These are phyloP conservation scores for Brachypalpus laphriformis DNA, from an alignment of 2,888 invertebrate species.

Conservation along the genomic window DNA sequence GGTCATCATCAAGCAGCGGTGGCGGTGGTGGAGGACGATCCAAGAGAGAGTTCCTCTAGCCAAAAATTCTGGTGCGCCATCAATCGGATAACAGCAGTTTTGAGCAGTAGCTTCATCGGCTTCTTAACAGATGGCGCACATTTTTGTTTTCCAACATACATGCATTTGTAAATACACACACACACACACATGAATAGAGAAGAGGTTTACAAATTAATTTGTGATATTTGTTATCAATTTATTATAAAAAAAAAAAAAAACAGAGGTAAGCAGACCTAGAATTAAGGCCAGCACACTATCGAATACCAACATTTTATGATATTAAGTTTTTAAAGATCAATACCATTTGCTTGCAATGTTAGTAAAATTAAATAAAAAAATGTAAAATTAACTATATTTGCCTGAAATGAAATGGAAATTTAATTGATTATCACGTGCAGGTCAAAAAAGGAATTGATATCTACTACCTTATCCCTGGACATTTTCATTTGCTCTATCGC, in stretches of 20 bases:
- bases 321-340: conserved; percentile 18
- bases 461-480: background rate
- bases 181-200: conserved; percentile 22
- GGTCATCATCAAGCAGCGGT: conserved; percentile 64
- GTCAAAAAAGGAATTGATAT: conserved; percentile 41
- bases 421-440: background rate
- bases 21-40: conserved; percentile 78
- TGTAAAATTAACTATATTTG: background rate
- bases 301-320: conserved; percentile 33
- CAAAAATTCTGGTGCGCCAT: conserved; percentile 82
- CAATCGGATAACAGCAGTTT: conserved; percentile 81
- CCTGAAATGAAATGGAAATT: background rate
- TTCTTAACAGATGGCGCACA: conserved; percentile 53
- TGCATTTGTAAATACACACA: conserved; percentile 50
- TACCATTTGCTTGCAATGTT: conserved; percentile 56
- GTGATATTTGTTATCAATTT: conserved; percentile 72
- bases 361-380: conserved; percentile 17
- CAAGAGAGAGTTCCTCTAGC: conserved; percentile 83
- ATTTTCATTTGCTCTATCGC: background rate
- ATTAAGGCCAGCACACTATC: conserved; percentile 55
- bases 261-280: conserved; percentile 40
- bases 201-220: conserved; percentile 62
- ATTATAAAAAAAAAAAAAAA: conserved; percentile 3
- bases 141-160: conserved; percentile 24
- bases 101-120: conserved; percentile 69